Conservation (phyloP, 2,113 vertebrate genomes). For the Hypanus sabinus region DNA sequence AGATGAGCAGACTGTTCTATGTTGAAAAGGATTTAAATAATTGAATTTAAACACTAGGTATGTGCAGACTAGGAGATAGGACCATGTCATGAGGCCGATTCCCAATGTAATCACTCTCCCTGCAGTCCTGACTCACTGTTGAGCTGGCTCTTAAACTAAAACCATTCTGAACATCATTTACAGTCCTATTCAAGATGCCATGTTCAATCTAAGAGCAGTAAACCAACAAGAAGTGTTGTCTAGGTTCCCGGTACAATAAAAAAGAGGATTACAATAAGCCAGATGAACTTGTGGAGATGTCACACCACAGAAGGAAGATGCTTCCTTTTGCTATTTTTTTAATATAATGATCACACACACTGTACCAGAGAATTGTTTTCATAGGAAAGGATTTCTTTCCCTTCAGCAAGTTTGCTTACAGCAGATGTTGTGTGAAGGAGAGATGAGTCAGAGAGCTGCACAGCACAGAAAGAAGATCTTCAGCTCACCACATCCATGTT, state of each 20-base stretch:
- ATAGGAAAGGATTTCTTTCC: neutral
- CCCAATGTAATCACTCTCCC: neutral
- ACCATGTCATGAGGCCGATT: neutral
- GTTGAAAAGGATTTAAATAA: conserved; percentile 31
- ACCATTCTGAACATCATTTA: neutral
- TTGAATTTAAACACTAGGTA: conserved; percentile 24
- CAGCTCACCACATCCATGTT: no score
- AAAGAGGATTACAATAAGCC: neutral
- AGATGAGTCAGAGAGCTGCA: neutral
- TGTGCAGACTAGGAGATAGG: conserved; percentile 28
- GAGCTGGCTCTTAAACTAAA: neutral
- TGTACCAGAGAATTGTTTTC: neutral
- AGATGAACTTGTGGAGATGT: neutral
- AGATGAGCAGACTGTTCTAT: conserved; percentile 3
- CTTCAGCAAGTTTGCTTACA: neutral
- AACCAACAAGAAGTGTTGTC: neutral
- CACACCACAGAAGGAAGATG: neutral
- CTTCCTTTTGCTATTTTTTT: neutral
- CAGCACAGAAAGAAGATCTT: no score
- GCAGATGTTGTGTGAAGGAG: neutral
- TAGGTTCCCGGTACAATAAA: neutral
- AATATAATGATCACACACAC: neutral
- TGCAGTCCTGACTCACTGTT: neutral
- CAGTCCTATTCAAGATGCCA: neutral
- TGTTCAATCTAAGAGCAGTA: neutral